Base-by-base conservation (phyloP, 2,888 invertebrate species). In the Microdon myrmicae region DNA sequence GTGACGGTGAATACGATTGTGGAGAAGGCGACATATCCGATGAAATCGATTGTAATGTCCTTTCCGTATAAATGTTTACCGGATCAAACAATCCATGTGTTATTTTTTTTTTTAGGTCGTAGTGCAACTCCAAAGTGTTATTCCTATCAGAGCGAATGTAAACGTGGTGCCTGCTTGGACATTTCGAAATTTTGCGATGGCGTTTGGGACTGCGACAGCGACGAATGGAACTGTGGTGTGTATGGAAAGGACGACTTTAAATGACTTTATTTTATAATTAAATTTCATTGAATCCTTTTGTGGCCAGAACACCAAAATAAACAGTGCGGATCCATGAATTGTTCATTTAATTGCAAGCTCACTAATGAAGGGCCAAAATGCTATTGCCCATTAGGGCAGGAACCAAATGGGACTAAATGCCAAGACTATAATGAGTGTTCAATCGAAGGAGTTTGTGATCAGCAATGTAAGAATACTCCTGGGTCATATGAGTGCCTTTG, bases 361-460 rank as follows among this genome's bases (percentile, higher is more conserved):
- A 90, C 90, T 67, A 84, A 84, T 47, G 81, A 82, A 67, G 92
- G 91, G 3, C 84, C 87, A 22, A 82, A 83, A 44, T 93, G 93
- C 80, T 92, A 85, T 82, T 93, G 93, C 80, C 83, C 84, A 12
- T 76, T 79, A 25, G 91, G 92, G 1, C 84, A 86, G 76, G 76
- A 76, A 68, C 73, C 87, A 2, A 82, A 84, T 55, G 71, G 72
- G n/a, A 85, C 83, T 13, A 80, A 79, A 39, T 92, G 92, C 73
- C 81, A 85, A 41, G 92, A 93, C 80, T 85, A 87, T 67, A 84
- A 93, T 80, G 92, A 93, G 81, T 94, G 94, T 81, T 77, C 80
- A 68, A 79, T 85, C 68, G 87, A 88, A 67, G 87, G 85, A 29
- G 79, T 85, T 38, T 92, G 92, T 79, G 87, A 90, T 74, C 92